Conservation (phyloP, 2,113 vertebrate species). For the Elephas maximus region DNA sequence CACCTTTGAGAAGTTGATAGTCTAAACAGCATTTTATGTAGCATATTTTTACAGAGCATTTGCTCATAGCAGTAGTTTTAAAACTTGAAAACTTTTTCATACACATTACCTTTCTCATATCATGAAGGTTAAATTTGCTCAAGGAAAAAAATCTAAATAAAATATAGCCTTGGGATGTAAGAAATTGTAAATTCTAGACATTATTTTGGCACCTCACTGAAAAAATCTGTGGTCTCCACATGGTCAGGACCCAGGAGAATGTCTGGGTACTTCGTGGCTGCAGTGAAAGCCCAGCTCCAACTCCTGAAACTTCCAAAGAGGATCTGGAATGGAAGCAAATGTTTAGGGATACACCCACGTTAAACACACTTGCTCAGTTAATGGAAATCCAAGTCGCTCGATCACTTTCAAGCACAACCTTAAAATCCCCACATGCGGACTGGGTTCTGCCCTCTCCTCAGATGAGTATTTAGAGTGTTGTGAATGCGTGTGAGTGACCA, state of each 20-base stretch:
- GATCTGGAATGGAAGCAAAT: constrained; percentile 65
- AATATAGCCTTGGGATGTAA: not conserved
- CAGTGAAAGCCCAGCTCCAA: accelerated
- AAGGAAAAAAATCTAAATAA: not conserved
- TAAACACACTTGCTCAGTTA: constrained; percentile 56
- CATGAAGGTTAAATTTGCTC: not conserved
- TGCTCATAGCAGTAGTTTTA: not conserved
- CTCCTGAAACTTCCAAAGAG: accelerated
- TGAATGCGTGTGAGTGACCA: not conserved
- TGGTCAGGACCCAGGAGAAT: not conserved
- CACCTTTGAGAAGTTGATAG: not conserved
- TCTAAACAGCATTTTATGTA: no score
- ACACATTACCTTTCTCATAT: not conserved
- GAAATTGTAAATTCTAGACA: not conserved
- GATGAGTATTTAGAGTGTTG: constrained; percentile 72
- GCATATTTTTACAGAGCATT: no score
- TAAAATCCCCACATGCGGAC: constrained; percentile 35
- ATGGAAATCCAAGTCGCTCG: constrained; percentile 72
- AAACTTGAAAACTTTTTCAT: not conserved
- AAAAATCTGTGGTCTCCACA: not conserved
- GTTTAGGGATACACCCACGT: constrained; percentile 48
- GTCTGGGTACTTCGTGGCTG: accelerated
- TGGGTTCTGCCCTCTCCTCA: constrained; percentile 72
- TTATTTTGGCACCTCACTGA: not conserved
- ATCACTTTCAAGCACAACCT: constrained; percentile 58